Evolutionary conservation across 2,797 vertebrate species (phyloP).

Genomic region (Emydoidea blandingii): DNA sequence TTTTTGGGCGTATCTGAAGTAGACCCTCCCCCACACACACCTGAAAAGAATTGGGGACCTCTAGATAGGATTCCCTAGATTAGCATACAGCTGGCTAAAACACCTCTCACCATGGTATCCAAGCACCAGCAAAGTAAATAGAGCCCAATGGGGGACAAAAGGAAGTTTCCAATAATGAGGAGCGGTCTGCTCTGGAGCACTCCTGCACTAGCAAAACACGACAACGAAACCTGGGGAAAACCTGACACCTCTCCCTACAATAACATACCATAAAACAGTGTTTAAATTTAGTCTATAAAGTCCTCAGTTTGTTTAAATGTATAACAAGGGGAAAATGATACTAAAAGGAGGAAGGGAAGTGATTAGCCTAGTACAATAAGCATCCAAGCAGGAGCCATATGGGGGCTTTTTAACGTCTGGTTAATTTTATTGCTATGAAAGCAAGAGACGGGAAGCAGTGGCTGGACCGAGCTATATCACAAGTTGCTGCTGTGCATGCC

Average conservation of each 20-base stretch:
- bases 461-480: accelerated
- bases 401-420: background rate
- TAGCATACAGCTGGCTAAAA: background rate
- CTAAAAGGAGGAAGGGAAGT: background rate
- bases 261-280: background rate
- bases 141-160: background rate
- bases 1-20: background rate
- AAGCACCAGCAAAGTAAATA: background rate
- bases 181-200: background rate
- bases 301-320: background rate
- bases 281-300: background rate
- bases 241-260: background rate
- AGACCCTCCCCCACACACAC: accelerated
- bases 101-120: accelerated
- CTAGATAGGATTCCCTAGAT: background rate
- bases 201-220: background rate
- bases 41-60: background rate
- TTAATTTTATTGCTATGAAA: background rate
- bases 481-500: accelerated
- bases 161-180: background rate
- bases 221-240: background rate
- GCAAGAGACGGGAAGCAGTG: background rate
- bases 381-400: background rate
- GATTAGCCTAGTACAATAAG: background rate
- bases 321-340: background rate